Percentiles rank a stretch among this genome's conserved stretches.
Conservation (phyloP, 2,797 vertebrate genomes). For the Loris lydekkerianus region DNA sequence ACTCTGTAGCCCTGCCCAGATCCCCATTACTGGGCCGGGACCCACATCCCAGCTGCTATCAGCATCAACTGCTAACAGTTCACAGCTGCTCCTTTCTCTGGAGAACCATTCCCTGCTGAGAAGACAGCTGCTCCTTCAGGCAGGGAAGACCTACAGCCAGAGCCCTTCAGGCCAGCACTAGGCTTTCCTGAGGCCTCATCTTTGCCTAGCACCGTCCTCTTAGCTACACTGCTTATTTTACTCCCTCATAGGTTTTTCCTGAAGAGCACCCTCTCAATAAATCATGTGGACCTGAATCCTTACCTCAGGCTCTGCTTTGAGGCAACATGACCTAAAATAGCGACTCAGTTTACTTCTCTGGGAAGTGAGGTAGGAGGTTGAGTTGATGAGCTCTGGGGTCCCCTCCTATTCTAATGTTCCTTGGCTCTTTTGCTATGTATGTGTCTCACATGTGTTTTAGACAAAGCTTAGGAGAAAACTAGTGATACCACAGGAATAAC, state of each 20-base stretch:
- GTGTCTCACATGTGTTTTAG: slow-evolving; percentile 32
- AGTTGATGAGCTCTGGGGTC: not conserved
- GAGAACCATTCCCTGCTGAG: not conserved
- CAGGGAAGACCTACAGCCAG: not conserved
- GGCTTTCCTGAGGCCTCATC: not conserved
- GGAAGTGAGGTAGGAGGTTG: not conserved
- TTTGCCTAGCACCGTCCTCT: not conserved
- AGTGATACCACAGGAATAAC: not conserved
- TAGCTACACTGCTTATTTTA: not conserved
- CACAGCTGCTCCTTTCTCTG: not conserved
- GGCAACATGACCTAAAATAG: not conserved
- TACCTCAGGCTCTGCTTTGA: not conserved
- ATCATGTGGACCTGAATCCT: not conserved
- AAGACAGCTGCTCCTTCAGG: not conserved
- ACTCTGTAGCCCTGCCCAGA: not conserved
- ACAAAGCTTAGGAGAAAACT: not conserved
- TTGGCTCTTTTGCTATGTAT: not conserved
- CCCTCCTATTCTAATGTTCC: not conserved
- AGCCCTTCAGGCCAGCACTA: not conserved
- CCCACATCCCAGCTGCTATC: not conserved
- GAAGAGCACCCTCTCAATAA: not conserved
- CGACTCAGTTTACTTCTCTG: not conserved
- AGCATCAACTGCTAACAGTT: not conserved
- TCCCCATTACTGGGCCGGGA: not conserved
- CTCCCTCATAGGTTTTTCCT: not conserved